These are phyloP conservation scores for Macrocentrus cingulum DNA, from an alignment of 1,140 invertebrate genomes.

Conservation along the genomic window DNA sequence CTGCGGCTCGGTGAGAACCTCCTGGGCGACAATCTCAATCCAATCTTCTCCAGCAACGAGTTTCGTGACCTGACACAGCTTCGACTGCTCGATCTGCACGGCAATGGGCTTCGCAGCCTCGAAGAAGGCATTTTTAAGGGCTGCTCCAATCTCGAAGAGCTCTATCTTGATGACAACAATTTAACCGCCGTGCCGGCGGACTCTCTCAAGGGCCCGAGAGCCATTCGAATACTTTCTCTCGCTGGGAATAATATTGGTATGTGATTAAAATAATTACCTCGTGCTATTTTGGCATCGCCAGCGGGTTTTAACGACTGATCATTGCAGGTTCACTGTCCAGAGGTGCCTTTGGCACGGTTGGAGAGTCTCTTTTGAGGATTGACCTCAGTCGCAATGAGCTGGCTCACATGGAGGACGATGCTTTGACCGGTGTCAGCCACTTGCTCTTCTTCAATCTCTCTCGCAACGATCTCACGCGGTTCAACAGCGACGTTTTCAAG, in stretches of 20 bases:
- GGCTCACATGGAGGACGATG: conserved; percentile 70
- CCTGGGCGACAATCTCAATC: conserved; percentile 84
- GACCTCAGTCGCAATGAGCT: conserved; percentile 79
- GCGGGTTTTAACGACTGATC: conserved; percentile 6
- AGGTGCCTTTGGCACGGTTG: conserved; percentile 66
- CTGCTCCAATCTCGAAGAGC: conserved; percentile 75
- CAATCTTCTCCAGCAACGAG: conserved; percentile 84
- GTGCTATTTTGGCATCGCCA: background rate
- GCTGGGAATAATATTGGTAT: conserved; percentile 81
- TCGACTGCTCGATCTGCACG: conserved; percentile 74
- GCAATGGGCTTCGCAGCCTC: conserved; percentile 76
- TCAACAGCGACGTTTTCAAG: conserved; percentile 81
- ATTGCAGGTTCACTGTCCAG: conserved; percentile 65
- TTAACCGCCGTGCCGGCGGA: conserved; percentile 72
- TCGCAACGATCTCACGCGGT: conserved; percentile 72
- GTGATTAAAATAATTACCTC: conserved; percentile 3
- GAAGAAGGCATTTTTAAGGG: conserved; percentile 85
- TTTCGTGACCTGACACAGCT: conserved; percentile 74
- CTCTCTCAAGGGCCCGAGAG: conserved; percentile 76
- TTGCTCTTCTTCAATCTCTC: conserved; percentile 72
- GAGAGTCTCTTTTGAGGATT: conserved; percentile 67
- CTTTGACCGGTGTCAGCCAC: conserved; percentile 68
- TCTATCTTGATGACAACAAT: conserved; percentile 79
- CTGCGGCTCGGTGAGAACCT: conserved; percentile 77
- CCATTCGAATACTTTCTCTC: conserved; percentile 71